Evolutionary conservation across 2,797 vertebrate genomes (phyloP), one percentile per base, ranked within the genome.

Genomic region (Erethizon dorsatum): DNA sequence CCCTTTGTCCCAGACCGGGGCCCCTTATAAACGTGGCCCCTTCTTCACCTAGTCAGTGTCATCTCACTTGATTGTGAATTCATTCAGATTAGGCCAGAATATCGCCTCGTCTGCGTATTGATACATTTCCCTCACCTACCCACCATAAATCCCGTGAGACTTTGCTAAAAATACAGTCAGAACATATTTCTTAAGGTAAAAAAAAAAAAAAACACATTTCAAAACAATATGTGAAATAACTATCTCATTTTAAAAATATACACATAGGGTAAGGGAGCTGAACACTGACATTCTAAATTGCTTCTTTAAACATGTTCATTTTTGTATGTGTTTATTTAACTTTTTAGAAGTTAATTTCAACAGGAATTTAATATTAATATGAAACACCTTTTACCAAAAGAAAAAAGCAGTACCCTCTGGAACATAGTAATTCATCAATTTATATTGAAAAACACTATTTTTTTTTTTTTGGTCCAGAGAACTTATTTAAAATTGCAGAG

Each of bases 401-500:
- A 78, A 10, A 88, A 89, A 84, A 6, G 1, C 41, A 77, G 3
- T 61, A n/a, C 20, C 33, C 33, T 52, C 77, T 91, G 47, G 15
- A 88, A 84, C 59, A 82, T 22, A 84, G 24, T 71, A 88, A 91
- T 94, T 95, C 94, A 94, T 84, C 63, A 89, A 71, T 45, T 47
- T 78, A 94, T 95, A 95, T 78, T 54, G 10, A 92, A 96, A 87
- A 93, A 18, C 5, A 37, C 17, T 18, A 65, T 79, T 56, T 24
- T 80, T n/a, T 91, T 41, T 41, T 41, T 71, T 71, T 73, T 41
- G 2, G 59, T 69, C 13, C 37, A 88, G 50, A 78, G 90, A 92
- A 67, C 22, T 47, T 89, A 80, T 65, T 93, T 92, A 89, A 91
- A 92, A 87, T 90, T 52, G 37, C 83, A 31, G 4, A 82, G 8